Evolutionary conservation across 2,888 invertebrate species (phyloP), one percentile per base, ranked within the genome.

Genomic region (Macaria notata): DNA sequence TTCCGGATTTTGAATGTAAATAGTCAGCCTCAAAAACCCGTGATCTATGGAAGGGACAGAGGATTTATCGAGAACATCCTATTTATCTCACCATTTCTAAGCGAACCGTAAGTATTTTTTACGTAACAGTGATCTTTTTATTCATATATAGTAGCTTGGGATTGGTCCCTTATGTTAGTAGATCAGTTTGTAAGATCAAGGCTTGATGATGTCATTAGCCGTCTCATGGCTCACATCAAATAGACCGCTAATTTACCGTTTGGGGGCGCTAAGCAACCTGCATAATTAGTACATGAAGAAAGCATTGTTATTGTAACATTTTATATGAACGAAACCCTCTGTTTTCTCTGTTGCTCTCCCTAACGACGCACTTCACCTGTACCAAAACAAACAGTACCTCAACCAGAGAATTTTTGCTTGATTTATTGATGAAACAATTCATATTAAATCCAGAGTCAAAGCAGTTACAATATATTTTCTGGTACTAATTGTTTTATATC

Each of bases 1-100:
- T 96, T 97, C 81, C 93, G 96, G 81, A 95, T 97, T 81, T 87
- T 97, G 69, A 97, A 97, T 85, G 96, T 97, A 63, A 96, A 96
- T 86, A 96, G 96, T 77, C 94, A 95, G 79, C 94, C 96, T 39
- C 93, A 95, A 73, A 95, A 94, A 85, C 96, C 96, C 59, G 92
- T 93, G 73, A 93, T 97, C 61, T 94, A 94, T 86, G 96, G 96
- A 81, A 93, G 94, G 77, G 96, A 97, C 86, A 92, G 93, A 75
- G 93, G 93, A 70, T 96, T 97, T 84, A 92, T 96, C 66, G 94
- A 96, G 74, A 95, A 95, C 65, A 93, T 97, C 58, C 92, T 96
- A 70, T 96, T 96, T 84, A 94, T 96, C 70, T 94, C 96, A 62
- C 96, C 96, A 38, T 93, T 95, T 66, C 90, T 97, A 58, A 93